Conservation (phyloP, 2,113 vertebrate genomes). For the Cepphus grylle region DNA sequence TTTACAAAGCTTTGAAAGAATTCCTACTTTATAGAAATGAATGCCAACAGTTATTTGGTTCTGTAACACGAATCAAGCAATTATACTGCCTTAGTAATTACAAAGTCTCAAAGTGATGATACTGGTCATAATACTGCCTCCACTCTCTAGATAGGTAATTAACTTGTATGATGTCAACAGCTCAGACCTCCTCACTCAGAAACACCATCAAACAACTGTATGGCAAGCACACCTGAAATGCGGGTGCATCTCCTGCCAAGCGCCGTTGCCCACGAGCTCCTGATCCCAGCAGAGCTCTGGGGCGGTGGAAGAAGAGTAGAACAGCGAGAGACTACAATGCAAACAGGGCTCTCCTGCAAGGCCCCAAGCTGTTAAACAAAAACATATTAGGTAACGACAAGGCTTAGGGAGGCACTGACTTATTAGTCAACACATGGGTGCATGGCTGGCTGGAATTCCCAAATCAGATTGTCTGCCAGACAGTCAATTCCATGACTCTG, state of each 20-base stretch:
- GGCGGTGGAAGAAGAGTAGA: not conserved
- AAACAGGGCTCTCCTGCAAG: not conserved
- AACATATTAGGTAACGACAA: constrained; percentile 11
- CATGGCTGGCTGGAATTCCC: constrained; percentile 56
- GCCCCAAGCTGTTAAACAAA: not conserved
- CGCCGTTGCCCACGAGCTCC: rapidly evolving
- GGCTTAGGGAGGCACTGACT: constrained; percentile 39
- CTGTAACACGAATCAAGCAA: not conserved
- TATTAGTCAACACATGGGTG: constrained; percentile 42
- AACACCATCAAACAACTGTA: not conserved
- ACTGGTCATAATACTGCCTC: not conserved
- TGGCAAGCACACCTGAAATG: not conserved
- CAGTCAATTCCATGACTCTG: constrained; percentile 46
- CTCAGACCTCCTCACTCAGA: not conserved
- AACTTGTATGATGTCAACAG: not conserved
- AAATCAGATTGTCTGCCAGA: constrained; percentile 59
- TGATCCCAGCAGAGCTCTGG: not conserved
- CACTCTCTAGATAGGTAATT: not conserved
- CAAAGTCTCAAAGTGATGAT: not conserved
- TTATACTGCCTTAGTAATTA: not conserved
- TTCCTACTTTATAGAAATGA: not conserved
- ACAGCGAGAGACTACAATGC: not conserved
- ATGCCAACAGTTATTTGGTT: not conserved
- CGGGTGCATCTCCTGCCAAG: rapidly evolving
- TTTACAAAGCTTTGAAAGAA: not conserved